Evolutionary conservation across 2,888 invertebrate species (phyloP), one percentile per base, ranked within the genome.

Genomic region (Volucella inanis): DNA sequence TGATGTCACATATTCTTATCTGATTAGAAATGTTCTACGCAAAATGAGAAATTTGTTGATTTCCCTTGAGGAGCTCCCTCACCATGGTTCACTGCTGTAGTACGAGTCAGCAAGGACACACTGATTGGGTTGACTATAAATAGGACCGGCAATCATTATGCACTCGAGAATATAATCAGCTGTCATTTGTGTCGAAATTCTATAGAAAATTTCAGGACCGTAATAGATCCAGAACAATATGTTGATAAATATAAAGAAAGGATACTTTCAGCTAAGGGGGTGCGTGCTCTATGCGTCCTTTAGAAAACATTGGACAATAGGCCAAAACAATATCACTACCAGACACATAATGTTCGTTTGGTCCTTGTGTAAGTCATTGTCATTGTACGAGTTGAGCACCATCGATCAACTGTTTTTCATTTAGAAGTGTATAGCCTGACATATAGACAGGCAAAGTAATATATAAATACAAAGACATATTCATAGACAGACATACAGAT

Each of bases 11-110:
- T 59, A 62, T 62, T 41, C 54, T 54, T 43, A 52, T 59, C 67
- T 54, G 61, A 31, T 31, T 6, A 31, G 31, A 31, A 31, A 31
- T 31, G 6, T 31, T 31, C 6, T 31, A 15, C 49, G 9, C 61
- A 54, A 62, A 77, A 55, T 70, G 43, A n/a, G 41, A 62, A 62
- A 41, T 70, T 31, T 77, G 70, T 62, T 77, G 70, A 78, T 78
- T 78, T 78, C 78, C 78, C 78, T 47, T n/a, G 64, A 71, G 77
- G n/a, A 38, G 39, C 9, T 6, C 11, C 22, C 15, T 22, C n/a
- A 57, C 11, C 31, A 50, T 11, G n/a, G 6, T 31, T 0, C 31
- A 31, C 6, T 31, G 31, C 31, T 6, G 31, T 31, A 31, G 6
- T 6, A 6, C 0, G 6, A 31, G 6, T 54, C 11, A 41, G 43